A percentile compares a stretch with the other conserved stretches of the same genome.
phyloP scores from a whole-genome alignment of 2,797 vertebrate species.

The Helostoma temminkii region DNA sequence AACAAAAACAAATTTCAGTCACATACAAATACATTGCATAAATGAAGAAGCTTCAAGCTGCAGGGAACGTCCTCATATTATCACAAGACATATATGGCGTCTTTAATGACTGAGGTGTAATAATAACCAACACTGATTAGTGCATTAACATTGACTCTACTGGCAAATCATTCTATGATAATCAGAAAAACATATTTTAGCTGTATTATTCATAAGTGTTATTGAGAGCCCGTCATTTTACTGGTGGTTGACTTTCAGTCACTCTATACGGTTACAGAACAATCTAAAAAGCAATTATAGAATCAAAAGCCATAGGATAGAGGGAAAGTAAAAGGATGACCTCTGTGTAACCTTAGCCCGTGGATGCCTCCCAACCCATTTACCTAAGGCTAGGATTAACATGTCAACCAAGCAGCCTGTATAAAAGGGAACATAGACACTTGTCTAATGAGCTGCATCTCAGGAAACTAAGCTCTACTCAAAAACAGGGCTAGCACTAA shows the following conservation, averaged over 20 bases:
- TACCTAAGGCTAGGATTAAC: conserved; percentile 74
- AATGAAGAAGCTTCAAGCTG: not conserved
- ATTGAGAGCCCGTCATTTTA: not conserved
- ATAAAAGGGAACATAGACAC: conserved; percentile 40
- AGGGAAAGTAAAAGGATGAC: conserved; percentile 59
- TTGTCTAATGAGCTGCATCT: conserved; percentile 41
- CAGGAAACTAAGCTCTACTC: conserved; percentile 21
- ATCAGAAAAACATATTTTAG: too few relatives aligned
- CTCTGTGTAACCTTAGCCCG: conserved; percentile 61
- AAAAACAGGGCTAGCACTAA: conserved; percentile 4
- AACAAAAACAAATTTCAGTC: too few relatives aligned
- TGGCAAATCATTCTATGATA: too few relatives aligned
- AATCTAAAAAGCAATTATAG: conserved; percentile 31
- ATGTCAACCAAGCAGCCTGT: conserved; percentile 47
- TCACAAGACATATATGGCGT: too few relatives aligned
- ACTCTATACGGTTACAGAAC: conserved; percentile 2
- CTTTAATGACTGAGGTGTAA: not conserved
- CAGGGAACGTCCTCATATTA: not conserved
- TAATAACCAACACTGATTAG: not conserved
- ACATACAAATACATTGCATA: too few relatives aligned
- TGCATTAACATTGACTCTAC: not conserved
- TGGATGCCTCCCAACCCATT: conserved; percentile 35
- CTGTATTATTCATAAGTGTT: too few relatives aligned
- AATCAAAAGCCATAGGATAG: conserved; percentile 30
- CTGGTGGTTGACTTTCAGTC: not conserved